Evolutionary conservation across 1,140 invertebrate species (phyloP), one percentile per base, ranked within the genome.

Genomic region (Zelostemma sp.): DNA sequence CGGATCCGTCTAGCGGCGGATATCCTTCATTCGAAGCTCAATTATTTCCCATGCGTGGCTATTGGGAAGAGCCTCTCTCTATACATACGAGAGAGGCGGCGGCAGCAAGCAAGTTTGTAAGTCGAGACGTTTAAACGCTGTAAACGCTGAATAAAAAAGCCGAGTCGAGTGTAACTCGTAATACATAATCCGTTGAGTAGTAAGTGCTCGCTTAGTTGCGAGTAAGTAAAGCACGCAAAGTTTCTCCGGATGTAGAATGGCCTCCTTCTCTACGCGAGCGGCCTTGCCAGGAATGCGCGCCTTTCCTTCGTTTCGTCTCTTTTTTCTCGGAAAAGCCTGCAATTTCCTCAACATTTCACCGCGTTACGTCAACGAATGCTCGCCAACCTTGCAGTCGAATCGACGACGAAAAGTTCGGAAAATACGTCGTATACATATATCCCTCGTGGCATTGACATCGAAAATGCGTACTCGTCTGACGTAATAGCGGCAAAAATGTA

Each of bases 201-300:
- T n/a, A n/a, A n/a, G 61, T 59, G 60, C 59, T 74, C 67, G 66
- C 60, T 31, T 11, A 11, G 28, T 11, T 31, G 11, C 28, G 11
- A 53, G 56, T 65, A 74, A 73, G 68, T 74, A 61, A 79, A 79
- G 78, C 79, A 82, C 80, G 76, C 78, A 79, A 82, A 83, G 80
- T 83, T 82, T 83, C 80, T 76, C 79, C 81, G 81, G 81, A 82
- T 83, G 78, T 78, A 69, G 72, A 60, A 48, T 80, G 80, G 78
- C 81, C 81, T 83, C 80, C 78, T 83, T 83, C 77, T 76, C n/a
- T n/a, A n/a, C 70, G 75, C 67, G 47, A 75, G 72, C 80, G 81
- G 78, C 81, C 81, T 83, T 83, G 81, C 65, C 72, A 76, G 78
- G 80, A 83, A 83, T 83, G 81, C 68, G 68, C 75, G 72, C 80